Conservation (phyloP, 2,797 vertebrate genomes). For the Dicrostonyx torquatus region DNA sequence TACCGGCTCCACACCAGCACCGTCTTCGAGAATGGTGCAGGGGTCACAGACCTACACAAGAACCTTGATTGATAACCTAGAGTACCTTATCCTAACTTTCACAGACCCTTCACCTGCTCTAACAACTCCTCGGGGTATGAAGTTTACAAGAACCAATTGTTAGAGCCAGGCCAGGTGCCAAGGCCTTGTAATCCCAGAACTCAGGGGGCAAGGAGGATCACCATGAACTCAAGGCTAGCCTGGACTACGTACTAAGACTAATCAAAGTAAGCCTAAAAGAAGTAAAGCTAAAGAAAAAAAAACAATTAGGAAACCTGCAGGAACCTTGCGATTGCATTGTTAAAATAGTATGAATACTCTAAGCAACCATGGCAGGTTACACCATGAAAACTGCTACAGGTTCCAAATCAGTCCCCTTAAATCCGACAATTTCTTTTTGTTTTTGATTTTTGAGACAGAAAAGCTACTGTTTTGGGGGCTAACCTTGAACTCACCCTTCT, state of each 20-base stretch:
- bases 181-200: background rate
- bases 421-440: background rate
- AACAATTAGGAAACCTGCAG: background rate
- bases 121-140: background rate
- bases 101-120: background rate
- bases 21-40: conserved; percentile 81
- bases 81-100: background rate
- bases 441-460: background rate
- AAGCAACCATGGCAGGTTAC: background rate
- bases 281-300: background rate
- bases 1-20: conserved; percentile 91
- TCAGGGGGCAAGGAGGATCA: background rate
- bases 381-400: background rate
- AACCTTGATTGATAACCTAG: background rate
- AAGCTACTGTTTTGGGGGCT: background rate
- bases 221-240: background rate
- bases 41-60: conserved; percentile 22
- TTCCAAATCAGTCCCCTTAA: background rate
- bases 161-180: background rate
- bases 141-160: background rate
- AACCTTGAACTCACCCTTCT: background rate
- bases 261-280: background rate
- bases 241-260: background rate
- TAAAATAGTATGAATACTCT: background rate
- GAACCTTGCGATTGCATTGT: background rate